Percentiles rank a stretch among this genome's conserved stretches.
These are phyloP conservation scores for Crocuta crocuta DNA, from an alignment of 2,113 vertebrate species.

Conservation along the genomic window DNA sequence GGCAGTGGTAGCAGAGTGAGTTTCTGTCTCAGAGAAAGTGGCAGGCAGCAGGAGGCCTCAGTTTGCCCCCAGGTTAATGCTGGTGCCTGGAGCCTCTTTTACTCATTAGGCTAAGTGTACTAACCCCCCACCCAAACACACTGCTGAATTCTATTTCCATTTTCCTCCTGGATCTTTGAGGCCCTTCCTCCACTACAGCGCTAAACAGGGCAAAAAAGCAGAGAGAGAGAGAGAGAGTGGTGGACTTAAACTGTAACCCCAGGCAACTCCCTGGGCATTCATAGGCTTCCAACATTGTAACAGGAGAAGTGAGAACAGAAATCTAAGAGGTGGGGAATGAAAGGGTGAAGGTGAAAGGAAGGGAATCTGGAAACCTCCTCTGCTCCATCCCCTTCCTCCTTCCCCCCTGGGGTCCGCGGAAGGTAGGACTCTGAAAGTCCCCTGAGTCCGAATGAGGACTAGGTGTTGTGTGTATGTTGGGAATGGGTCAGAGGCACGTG, in stretches of 20 bases:
- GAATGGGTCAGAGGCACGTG: background rate
- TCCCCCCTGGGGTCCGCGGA: background rate
- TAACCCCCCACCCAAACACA: background rate
- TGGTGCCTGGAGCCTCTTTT: background rate
- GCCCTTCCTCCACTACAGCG: background rate
- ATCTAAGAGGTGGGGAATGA: background rate
- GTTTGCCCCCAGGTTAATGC: background rate
- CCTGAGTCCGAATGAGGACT: background rate
- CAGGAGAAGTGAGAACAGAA: background rate
- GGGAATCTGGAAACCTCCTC: background rate
- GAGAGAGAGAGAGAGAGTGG: background rate
- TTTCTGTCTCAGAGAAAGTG: slow-evolving; percentile 38
- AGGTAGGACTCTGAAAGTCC: background rate
- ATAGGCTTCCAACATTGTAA: background rate
- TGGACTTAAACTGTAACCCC: background rate
- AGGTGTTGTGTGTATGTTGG: background rate
- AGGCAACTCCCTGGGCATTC: background rate
- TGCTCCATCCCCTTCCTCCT: background rate
- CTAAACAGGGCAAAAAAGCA: slow-evolving; percentile 14
- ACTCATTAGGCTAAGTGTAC: background rate
- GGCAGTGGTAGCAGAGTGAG: background rate
- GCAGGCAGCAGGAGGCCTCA: background rate
- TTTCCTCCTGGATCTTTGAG: background rate
- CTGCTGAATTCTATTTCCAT: background rate
- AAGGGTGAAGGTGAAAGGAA: background rate